Percentiles rank a stretch among this genome's conserved stretches.
phyloP scores from a whole-genome alignment of 2,797 vertebrate species.

The Lophotriccus pileatus region DNA sequence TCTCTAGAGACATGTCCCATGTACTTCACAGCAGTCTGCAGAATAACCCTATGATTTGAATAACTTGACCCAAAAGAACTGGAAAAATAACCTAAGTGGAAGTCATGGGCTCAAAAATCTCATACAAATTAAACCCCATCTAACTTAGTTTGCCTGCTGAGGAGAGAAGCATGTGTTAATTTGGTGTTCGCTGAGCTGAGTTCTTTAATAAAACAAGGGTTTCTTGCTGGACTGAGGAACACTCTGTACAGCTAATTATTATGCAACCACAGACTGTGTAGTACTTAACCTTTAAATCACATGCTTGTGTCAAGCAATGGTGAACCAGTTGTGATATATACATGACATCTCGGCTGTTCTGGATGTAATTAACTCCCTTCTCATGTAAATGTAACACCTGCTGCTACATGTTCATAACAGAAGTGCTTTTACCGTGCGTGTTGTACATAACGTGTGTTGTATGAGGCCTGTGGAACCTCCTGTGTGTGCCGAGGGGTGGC shows the following conservation, averaged over 20 bases:
- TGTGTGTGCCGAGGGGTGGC: background rate
- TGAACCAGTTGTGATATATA: background rate
- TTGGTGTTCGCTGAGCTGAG: background rate
- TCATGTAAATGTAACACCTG: background rate
- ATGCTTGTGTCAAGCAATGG: background rate
- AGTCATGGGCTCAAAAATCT: background rate
- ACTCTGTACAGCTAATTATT: background rate
- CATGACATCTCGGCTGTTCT: background rate
- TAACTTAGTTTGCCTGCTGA: background rate
- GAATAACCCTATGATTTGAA: background rate
- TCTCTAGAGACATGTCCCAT: background rate
- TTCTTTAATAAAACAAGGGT: background rate
- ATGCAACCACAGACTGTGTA: background rate
- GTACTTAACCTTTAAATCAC: background rate
- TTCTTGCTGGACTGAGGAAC: background rate
- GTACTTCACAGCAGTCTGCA: background rate
- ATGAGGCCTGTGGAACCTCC: background rate
- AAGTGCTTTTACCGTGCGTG: background rate
- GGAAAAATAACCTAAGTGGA: background rate
- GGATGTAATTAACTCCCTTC: background rate
- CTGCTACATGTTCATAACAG: background rate
- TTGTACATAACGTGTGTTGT: background rate
- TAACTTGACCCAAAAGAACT: background rate
- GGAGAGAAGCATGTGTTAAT: background rate
- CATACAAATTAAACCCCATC: background rate